These are phyloP conservation scores for Lycorma delicatula DNA, from an alignment of 1,140 invertebrate genomes.

Conservation along the genomic window DNA sequence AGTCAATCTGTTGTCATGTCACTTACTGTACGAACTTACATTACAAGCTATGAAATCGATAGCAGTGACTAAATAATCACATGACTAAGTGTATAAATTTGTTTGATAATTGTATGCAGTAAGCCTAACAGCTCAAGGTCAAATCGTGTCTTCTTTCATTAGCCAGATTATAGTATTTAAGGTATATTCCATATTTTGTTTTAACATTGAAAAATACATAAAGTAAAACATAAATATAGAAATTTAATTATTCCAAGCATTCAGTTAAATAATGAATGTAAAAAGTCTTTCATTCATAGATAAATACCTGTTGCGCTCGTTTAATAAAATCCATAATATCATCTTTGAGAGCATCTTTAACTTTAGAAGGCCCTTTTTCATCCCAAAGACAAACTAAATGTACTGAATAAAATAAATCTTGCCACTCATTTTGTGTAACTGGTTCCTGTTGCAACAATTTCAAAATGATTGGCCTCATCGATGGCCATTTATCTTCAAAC, in stretches of 20 bases:
- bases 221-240: neutral
- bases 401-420: slow-evolving; percentile 92
- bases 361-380: slow-evolving; percentile 83
- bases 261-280: neutral
- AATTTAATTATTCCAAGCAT: neutral
- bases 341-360: slow-evolving; percentile 79
- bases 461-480: slow-evolving; percentile 85
- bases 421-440: slow-evolving; percentile 92
- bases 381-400: slow-evolving; percentile 94
- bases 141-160: no score
- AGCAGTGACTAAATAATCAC: no score
- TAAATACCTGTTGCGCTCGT: slow-evolving; percentile 73
- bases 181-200: neutral
- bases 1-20: no score
- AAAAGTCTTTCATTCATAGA: no score
- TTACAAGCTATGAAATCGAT: no score
- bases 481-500: slow-evolving; percentile 94
- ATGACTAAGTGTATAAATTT: no score
- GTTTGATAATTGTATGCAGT: no score
- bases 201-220: neutral
- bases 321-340: slow-evolving; percentile 93
- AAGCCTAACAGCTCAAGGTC: no score
- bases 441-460: slow-evolving; percentile 88
- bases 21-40: no score
- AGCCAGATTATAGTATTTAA: no score